Conservation (phyloP, 2,113 vertebrate genomes). For the Riparia riparia region DNA sequence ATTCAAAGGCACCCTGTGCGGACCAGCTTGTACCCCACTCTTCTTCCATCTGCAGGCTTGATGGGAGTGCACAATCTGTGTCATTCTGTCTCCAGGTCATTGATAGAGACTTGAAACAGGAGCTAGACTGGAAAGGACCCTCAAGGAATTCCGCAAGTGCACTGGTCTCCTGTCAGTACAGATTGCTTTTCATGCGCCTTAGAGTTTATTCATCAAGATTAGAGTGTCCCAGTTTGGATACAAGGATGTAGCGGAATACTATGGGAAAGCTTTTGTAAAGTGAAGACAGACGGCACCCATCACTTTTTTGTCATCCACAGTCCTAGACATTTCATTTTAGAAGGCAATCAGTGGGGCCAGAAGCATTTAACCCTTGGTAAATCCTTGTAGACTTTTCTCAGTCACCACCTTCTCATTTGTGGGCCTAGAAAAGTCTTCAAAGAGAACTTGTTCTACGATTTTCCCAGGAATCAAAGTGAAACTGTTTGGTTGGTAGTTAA, state of each 20-base stretch:
- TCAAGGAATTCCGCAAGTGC: neutral
- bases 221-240: neutral
- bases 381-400: neutral
- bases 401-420: neutral
- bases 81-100: neutral
- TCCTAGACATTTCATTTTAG: neutral
- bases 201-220: neutral
- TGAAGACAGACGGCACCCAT: neutral
- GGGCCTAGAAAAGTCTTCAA: neutral
- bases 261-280: neutral
- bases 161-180: neutral
- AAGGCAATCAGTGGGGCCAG: neutral
- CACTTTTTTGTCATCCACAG: neutral
- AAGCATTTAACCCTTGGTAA: neutral
- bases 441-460: neutral
- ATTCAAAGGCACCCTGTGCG: neutral
- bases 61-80: neutral
- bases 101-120: neutral
- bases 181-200: neutral
- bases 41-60: neutral
- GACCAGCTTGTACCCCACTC: neutral
- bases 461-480: neutral
- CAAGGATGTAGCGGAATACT: neutral
- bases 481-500: neutral
- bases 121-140: neutral